Conservation (phyloP, 2,113 vertebrate genomes). For the Pholis gunnellus region DNA sequence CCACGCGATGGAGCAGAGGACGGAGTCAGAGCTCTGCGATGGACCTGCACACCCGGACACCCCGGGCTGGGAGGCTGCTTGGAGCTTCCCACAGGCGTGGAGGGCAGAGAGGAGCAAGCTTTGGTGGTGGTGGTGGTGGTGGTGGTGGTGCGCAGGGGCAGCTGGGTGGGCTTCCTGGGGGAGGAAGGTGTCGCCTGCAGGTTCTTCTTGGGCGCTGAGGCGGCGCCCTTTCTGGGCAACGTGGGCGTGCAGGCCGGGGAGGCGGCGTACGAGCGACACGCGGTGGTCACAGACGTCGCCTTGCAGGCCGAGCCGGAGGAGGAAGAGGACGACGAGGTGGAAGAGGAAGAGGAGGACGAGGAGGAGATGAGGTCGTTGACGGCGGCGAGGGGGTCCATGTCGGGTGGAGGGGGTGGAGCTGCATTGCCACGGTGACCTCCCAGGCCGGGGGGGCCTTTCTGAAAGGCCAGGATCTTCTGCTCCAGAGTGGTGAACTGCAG, state of each 20-base stretch:
- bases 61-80: slow-evolving; percentile 47
- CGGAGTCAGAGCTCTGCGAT: slow-evolving; percentile 55
- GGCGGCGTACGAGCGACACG: slow-evolving; percentile 65
- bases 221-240: slow-evolving; percentile 58
- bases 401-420: slow-evolving; percentile 81
- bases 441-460: slow-evolving; percentile 87
- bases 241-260: slow-evolving; percentile 81
- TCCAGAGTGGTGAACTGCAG: slow-evolving; percentile 97
- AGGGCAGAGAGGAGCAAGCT: slow-evolving; percentile 60
- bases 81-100: slow-evolving; percentile 39
- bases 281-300: slow-evolving; percentile 33
- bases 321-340: slow-evolving; percentile 60
- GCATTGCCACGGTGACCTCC: slow-evolving; percentile 61
- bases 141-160: slow-evolving; percentile 65
- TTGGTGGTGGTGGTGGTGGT: slow-evolving; percentile 40
- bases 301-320: slow-evolving; percentile 69
- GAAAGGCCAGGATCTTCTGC: slow-evolving; percentile 96
- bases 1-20: slow-evolving; percentile 17
- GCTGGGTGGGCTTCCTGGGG: slow-evolving; percentile 74
- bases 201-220: slow-evolving; percentile 67
- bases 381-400: slow-evolving; percentile 92
- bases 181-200: slow-evolving; percentile 62
- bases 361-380: slow-evolving; percentile 83
- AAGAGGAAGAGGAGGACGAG: slow-evolving; percentile 59
- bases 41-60: slow-evolving; percentile 10